Conservation (phyloP, 1,140 invertebrate genomes). For the Hycleus cichorii region DNA sequence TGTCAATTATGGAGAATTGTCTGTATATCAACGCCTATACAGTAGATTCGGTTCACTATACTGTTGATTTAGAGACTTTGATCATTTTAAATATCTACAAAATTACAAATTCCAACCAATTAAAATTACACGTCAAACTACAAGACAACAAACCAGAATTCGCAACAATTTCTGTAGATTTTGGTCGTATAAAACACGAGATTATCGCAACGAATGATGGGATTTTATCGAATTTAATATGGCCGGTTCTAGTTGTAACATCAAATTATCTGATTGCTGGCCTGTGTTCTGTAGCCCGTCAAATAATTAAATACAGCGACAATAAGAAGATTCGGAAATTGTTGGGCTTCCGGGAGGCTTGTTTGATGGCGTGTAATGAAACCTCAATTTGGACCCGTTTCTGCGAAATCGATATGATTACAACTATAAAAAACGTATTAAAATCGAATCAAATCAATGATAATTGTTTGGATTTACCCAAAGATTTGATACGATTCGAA, state of each 20-base stretch:
- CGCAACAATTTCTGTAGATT: no score
- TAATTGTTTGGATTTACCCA: conserved; percentile 44
- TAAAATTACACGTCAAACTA: no score
- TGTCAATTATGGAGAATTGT: neutral
- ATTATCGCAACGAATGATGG: conserved; percentile 1
- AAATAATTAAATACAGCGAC: conserved; percentile 48
- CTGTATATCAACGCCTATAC: conserved; percentile 12
- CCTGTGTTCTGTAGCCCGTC: conserved; percentile 50
- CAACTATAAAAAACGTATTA: conserved; percentile 43
- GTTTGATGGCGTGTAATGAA: conserved; percentile 74
- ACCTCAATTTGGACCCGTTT: conserved; percentile 86
- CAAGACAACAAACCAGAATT: no score
- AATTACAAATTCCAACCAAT: conserved; percentile 21
- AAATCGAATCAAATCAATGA: conserved; percentile 16
- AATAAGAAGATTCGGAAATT: conserved; percentile 46
- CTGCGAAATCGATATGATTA: conserved; percentile 77
- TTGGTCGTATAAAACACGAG: conserved; percentile 10
- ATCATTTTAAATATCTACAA: conserved; percentile 42
- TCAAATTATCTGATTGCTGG: conserved; percentile 59
- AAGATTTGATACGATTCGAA: conserved; percentile 68
- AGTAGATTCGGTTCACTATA: conserved; percentile 8
- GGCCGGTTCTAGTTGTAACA: conserved; percentile 38
- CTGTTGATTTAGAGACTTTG: conserved; percentile 37
- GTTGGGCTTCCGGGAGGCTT: conserved; percentile 70
- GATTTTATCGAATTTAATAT: neutral